phyloP scores from a whole-genome alignment of 2,888 invertebrate genomes.

The Brenthis hecate region DNA sequence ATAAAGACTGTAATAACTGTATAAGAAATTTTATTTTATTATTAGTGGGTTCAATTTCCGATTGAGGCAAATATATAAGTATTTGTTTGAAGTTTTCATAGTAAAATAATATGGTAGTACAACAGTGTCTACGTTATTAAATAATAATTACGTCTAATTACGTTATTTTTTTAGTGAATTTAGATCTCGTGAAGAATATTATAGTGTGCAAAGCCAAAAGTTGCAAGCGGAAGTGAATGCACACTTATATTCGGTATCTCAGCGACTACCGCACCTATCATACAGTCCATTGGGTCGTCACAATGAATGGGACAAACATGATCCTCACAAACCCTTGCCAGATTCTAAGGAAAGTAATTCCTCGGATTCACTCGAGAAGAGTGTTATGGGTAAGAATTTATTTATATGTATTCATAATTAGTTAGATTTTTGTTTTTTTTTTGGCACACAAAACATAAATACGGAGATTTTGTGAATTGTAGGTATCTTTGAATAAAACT shows the following conservation, averaged over 20 bases:
- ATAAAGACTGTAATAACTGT: no score
- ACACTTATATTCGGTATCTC: constrained; percentile 83
- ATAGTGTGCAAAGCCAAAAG: constrained; percentile 77
- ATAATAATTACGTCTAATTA: no score
- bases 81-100: no score
- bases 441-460: background rate
- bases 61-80: background rate
- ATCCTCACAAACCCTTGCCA: constrained; percentile 71
- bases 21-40: no score
- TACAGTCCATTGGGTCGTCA: constrained; percentile 76
- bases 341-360: constrained; percentile 79
- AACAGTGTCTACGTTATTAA: no score
- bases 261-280: constrained; percentile 79
- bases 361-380: constrained; percentile 77
- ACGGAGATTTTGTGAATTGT: no score
- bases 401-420: background rate
- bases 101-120: no score
- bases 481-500: no score
- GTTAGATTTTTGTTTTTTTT: background rate
- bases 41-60: background rate
- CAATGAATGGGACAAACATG: constrained; percentile 79
- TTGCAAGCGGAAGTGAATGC: constrained; percentile 78
- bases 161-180: constrained; percentile 64
- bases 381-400: constrained; percentile 72
- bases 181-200: constrained; percentile 76